Conservation (phyloP, 2,888 invertebrate genomes). For the Cancer borealis region DNA sequence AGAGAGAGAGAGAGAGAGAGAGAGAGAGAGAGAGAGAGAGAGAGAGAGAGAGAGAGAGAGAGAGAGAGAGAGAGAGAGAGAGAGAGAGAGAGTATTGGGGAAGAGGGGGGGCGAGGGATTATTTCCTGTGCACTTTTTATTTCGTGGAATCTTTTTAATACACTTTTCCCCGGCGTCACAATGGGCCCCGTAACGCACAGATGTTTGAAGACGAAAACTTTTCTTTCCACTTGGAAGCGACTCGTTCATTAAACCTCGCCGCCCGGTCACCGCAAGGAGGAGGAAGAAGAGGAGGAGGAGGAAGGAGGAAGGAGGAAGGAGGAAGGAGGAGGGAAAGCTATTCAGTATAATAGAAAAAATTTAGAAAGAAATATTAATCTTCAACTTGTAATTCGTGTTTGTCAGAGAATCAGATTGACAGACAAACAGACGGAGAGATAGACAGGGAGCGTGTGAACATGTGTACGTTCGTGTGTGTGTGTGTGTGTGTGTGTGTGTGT, state of each 20-base stretch:
- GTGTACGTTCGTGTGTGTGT: conserved; percentile 40
- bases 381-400: too few relatives aligned
- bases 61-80: background rate
- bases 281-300: background rate
- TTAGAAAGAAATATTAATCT: too few relatives aligned
- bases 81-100: background rate
- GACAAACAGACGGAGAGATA: background rate
- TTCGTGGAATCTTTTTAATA: conserved; percentile 26
- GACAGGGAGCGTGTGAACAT: conserved; percentile 29
- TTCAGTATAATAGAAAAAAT: background rate
- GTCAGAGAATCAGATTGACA: background rate
- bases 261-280: background rate
- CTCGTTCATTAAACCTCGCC: conserved; percentile 15
- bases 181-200: conserved; percentile 15
- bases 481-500: conserved; percentile 12
- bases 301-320: background rate
- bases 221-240: conserved; percentile 2
- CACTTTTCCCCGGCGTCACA: background rate
- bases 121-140: conserved; percentile 13
- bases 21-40: background rate
- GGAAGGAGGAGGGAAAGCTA: background rate
- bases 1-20: background rate
- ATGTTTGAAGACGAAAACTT: conserved; percentile 46
- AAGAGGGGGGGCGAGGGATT: background rate
- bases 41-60: conserved; percentile 20